Evolutionary conservation across 2,797 vertebrate genomes (phyloP).

Genomic region (Gadopsis marmoratus): DNA sequence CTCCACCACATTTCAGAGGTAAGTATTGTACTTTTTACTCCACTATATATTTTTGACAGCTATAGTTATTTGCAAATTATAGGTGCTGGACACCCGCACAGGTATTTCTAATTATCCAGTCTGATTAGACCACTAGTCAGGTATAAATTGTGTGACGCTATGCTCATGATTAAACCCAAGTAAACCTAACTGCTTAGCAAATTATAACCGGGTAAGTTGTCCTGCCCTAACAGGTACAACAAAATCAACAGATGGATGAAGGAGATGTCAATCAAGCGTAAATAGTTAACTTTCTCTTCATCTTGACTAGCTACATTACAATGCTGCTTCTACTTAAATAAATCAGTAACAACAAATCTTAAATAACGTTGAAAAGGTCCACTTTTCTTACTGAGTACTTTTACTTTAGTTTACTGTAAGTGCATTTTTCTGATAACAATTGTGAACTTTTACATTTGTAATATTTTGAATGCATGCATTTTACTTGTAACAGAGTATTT

Average conservation of each 20-base stretch:
- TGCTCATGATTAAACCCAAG: neutral
- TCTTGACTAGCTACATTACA: neutral
- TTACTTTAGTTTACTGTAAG: neutral
- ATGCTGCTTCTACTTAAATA: neutral
- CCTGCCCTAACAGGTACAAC: neutral
- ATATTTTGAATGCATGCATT: neutral
- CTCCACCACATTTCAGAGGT: neutral
- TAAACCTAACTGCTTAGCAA: neutral
- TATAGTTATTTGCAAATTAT: too few species aligned
- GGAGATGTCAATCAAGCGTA: neutral
- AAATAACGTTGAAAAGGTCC: neutral
- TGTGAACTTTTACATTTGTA: neutral
- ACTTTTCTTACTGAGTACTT: neutral
- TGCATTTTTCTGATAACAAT: neutral
- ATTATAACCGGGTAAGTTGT: neutral
- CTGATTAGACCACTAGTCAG: neutral
- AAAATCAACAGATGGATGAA: neutral
- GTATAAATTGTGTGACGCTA: neutral
- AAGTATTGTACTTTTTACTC: neutral
- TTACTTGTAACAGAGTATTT: too few species aligned
- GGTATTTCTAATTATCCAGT: neutral
- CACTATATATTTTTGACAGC: neutral
- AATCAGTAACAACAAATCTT: neutral
- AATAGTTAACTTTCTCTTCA: neutral
- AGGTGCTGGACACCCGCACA: neutral